A percentile compares a stretch with the other conserved stretches of the same genome.
These are phyloP conservation scores for Lepidothrix coronata DNA, from an alignment of 2,113 vertebrate genomes.

Conservation along the genomic window DNA sequence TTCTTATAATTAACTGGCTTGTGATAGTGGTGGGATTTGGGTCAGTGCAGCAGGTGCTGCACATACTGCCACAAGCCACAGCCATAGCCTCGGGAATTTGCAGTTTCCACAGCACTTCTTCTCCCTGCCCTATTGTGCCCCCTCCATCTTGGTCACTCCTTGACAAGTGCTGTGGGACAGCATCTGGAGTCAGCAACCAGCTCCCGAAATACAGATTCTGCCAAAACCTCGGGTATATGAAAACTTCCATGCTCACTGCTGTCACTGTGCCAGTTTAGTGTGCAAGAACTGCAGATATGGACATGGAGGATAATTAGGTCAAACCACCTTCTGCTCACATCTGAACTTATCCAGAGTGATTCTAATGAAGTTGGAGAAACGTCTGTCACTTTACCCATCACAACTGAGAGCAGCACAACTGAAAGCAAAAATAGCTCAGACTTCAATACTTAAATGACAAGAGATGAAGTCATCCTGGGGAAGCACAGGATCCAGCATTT, in stretches of 20 bases:
- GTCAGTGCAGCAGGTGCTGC: background rate
- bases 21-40: background rate
- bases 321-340: background rate
- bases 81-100: background rate
- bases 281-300: background rate
- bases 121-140: background rate
- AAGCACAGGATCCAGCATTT: background rate
- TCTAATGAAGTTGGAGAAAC: background rate
- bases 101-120: background rate
- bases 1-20: background rate
- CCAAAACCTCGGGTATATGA: background rate
- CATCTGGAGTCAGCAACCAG: background rate
- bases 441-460: background rate
- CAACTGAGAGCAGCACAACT: background rate
- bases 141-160: background rate
- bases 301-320: background rate
- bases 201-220: background rate
- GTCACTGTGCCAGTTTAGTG: rapidly evolving
- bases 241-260: background rate
- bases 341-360: background rate
- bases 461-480: background rate
- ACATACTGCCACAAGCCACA: background rate
- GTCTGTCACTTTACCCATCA: background rate
- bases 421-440: conserved; percentile 10
- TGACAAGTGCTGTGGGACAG: background rate